Conservation (phyloP, 2,113 vertebrate genomes). For the Lota lota region DNA sequence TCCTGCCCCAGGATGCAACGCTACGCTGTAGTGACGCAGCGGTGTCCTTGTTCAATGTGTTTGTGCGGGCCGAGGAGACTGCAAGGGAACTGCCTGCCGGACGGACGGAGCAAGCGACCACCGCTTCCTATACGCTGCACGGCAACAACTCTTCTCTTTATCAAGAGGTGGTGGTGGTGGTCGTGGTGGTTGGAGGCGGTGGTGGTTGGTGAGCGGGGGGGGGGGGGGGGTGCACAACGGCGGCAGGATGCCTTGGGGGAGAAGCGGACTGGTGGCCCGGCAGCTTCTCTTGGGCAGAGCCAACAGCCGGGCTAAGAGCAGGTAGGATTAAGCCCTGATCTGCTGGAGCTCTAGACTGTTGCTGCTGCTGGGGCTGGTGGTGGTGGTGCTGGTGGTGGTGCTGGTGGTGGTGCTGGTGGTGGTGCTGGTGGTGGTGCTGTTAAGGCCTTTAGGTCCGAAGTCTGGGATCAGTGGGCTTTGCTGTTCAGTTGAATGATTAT, state of each 20-base stretch:
- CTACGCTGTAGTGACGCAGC: constrained; percentile 51
- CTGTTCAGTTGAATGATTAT: too few species aligned
- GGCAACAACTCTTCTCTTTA: neutral
- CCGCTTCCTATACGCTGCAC: constrained; percentile 25
- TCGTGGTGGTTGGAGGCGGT: too few species aligned
- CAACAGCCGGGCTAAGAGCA: constrained; percentile 52
- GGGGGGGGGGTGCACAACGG: constrained; percentile 35
- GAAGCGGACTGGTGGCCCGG: constrained; percentile 49
- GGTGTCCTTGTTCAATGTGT: constrained; percentile 66
- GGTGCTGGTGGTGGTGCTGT: too few species aligned
- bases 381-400: too few species aligned
- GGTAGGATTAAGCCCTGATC: constrained; percentile 56
- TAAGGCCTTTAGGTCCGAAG: too few species aligned
- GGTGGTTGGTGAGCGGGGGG: constrained; percentile 12
- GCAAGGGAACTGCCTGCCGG: constrained; percentile 68
- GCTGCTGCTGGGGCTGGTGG: too few species aligned
- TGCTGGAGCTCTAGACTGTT: neutral
- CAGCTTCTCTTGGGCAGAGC: constrained; percentile 50
- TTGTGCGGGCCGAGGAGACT: constrained; percentile 60
- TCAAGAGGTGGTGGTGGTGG: too few species aligned
- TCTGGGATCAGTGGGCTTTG: too few species aligned
- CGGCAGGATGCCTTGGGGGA: constrained; percentile 73
- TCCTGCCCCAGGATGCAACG: constrained; percentile 70
- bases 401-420: too few species aligned
- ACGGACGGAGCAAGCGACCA: constrained; percentile 70